Evolutionary conservation across 2,888 invertebrate genomes (phyloP).

Genomic region (Orchesella flavescens): DNA sequence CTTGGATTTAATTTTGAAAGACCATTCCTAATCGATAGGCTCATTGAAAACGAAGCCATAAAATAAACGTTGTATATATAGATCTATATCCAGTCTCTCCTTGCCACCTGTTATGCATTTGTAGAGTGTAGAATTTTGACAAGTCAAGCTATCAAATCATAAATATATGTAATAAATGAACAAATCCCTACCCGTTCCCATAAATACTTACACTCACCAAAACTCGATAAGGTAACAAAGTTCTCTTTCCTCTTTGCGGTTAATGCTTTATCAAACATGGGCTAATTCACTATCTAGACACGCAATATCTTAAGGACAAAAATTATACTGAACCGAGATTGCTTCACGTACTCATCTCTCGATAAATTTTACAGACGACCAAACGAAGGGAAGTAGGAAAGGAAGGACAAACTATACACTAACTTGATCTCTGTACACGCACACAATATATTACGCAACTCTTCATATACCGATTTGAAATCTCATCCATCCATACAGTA

Average conservation of each 20-base stretch:
- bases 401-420: background rate
- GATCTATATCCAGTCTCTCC: slow-evolving; percentile 1
- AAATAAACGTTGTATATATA: background rate
- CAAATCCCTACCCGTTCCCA: too few relatives aligned
- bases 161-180: background rate
- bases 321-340: too few relatives aligned
- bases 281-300: too few relatives aligned
- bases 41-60: background rate
- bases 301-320: too few relatives aligned
- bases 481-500: background rate
- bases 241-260: too few relatives aligned
- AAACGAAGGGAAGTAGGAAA: background rate
- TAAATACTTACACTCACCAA: too few relatives aligned
- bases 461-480: slow-evolving; percentile 21
- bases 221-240: too few relatives aligned
- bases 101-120: slow-evolving; percentile 8
- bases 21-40: too few relatives aligned
- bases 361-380: background rate
- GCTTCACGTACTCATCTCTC: background rate
- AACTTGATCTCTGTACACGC: background rate
- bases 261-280: too few relatives aligned
- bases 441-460: background rate
- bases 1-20: too few relatives aligned
- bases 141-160: background rate
- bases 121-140: background rate